phyloP scores from a whole-genome alignment of 2,797 vertebrate genomes.

The Dryobates pubescens region DNA sequence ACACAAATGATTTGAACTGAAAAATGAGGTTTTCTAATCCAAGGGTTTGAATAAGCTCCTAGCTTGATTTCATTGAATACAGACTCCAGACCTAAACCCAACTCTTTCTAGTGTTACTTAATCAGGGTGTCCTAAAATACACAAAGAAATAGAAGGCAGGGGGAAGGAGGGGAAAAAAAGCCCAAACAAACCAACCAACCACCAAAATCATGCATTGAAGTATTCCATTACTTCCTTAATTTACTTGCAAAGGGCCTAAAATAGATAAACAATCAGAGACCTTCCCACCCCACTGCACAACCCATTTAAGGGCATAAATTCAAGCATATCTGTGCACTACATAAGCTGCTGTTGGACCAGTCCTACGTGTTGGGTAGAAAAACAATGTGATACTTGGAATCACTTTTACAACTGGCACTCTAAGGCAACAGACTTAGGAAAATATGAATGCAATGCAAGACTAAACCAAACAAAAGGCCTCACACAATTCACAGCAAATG shows the following conservation, averaged over 20 bases:
- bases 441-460: conserved; percentile 27
- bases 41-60: background rate
- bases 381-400: background rate
- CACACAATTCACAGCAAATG: background rate
- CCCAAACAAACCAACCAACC: background rate
- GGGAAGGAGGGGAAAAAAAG: background rate
- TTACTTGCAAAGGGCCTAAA: background rate
- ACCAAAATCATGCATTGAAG: background rate
- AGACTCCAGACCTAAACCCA: background rate
- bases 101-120: background rate
- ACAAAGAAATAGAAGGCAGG: background rate
- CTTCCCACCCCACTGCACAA: rapidly evolving
- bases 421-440: background rate
- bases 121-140: background rate
- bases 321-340: background rate
- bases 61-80: background rate
- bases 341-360: background rate
- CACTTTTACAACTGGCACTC: rapidly evolving
- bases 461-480: conserved; percentile 20
- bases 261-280: background rate
- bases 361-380: background rate
- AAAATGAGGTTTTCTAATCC: background rate
- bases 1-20: rapidly evolving
- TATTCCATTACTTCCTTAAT: background rate
- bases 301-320: background rate